Percentiles rank a stretch among this genome's conserved stretches.
Conservation (phyloP, 2,888 invertebrate genomes). For the Apamea crenata region DNA sequence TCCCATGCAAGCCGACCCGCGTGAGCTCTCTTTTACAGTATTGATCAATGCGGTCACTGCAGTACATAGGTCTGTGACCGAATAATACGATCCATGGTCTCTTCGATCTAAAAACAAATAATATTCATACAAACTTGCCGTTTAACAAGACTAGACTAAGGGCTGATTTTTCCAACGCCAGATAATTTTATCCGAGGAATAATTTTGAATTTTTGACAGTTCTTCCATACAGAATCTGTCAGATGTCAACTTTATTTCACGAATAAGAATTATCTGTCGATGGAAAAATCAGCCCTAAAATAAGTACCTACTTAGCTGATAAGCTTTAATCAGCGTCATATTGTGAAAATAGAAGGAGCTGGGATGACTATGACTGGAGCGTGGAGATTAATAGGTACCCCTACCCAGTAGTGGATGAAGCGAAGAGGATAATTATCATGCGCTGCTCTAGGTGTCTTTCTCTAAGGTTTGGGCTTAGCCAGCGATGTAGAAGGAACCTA, state of each 20-base stretch:
- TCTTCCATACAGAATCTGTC: too few species aligned
- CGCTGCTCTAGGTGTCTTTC: not conserved
- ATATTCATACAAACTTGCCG: not conserved
- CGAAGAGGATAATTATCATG: not conserved
- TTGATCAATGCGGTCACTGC: conserved; percentile 93
- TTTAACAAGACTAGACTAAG: not conserved
- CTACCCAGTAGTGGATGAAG: not conserved
- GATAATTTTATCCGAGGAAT: too few species aligned
- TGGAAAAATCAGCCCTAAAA: not conserved
- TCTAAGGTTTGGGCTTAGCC: not conserved
- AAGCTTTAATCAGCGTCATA: not conserved
- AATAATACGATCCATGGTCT: conserved; percentile 95
- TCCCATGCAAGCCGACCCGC: conserved; percentile 91
- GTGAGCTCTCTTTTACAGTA: conserved; percentile 94
- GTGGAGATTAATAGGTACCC: not conserved
- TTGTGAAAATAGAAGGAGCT: not conserved
- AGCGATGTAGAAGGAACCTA: not conserved
- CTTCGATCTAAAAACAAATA: conserved; percentile 81
- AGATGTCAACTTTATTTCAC: too few species aligned
- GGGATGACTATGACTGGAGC: not conserved
- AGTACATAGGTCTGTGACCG: conserved; percentile 98
- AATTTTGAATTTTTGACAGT: too few species aligned
- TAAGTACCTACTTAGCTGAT: not conserved
- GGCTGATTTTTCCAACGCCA: too few species aligned
- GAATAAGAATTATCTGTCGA: too few species aligned